A percentile compares a stretch with the other conserved stretches of the same genome.
Conservation (phyloP, 2,888 invertebrate genomes). For the Automeris io region DNA sequence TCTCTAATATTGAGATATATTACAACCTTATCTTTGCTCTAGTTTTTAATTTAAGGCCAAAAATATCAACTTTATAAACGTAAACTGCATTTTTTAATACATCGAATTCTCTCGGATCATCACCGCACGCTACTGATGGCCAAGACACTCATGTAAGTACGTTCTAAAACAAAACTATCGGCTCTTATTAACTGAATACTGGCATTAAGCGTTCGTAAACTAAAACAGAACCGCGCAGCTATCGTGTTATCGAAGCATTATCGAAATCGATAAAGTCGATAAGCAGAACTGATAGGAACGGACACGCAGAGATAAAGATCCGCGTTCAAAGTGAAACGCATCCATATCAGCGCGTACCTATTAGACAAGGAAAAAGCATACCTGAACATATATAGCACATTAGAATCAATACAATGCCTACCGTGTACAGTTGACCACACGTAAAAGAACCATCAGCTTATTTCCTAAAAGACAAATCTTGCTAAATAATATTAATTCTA, state of each 20-base stretch:
- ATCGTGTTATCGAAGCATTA: conserved; percentile 36
- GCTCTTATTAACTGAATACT: not conserved
- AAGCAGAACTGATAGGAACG: conserved; percentile 34
- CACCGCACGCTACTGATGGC: no score
- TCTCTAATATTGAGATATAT: no score
- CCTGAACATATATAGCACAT: not conserved
- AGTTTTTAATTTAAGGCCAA: no score
- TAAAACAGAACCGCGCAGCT: conserved; percentile 28
- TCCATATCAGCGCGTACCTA: not conserved
- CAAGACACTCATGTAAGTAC: no score
- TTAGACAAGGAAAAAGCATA: not conserved
- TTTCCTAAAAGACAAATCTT: no score
- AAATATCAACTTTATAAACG: no score
- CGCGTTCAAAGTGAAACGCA: conserved; percentile 1
- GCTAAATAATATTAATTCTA: no score
- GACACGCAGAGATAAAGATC: conserved; percentile 29
- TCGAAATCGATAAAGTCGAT: conserved; percentile 41
- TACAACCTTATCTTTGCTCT: no score
- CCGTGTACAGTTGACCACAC: no score
- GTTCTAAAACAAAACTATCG: not conserved
- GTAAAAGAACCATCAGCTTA: no score
- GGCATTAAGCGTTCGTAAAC: conserved; percentile 3
- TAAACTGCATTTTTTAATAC: no score
- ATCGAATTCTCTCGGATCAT: no score
- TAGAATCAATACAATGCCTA: not conserved